These are phyloP conservation scores for Ceyx cyanopectus DNA, from an alignment of 2,113 vertebrate species.

Conservation along the genomic window DNA sequence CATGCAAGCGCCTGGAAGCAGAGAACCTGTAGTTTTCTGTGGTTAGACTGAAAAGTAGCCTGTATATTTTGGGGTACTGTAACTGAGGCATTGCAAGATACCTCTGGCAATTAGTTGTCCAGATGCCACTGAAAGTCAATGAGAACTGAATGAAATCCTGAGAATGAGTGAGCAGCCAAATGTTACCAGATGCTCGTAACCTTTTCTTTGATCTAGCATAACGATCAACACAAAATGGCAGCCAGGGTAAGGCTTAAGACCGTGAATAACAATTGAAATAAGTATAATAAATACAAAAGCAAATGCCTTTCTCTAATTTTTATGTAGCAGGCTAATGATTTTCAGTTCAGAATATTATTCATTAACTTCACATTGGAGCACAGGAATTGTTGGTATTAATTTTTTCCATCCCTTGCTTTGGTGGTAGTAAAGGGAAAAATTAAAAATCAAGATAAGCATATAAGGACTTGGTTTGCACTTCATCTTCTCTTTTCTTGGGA, in stretches of 20 bases:
- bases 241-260: background rate
- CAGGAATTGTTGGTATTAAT: background rate
- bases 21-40: background rate
- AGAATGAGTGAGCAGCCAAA: slow-evolving; percentile 47
- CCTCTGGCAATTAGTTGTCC: slow-evolving; percentile 29
- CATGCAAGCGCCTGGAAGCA: background rate
- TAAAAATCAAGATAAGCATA: background rate
- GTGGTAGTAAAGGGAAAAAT: background rate
- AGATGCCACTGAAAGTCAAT: slow-evolving; percentile 36
- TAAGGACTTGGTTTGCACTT: background rate
- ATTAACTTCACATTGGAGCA: background rate
- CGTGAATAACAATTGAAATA: slow-evolving; percentile 4
- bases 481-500: background rate
- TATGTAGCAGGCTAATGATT: background rate
- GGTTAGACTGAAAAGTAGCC: background rate
- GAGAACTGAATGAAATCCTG: slow-evolving; percentile 40
- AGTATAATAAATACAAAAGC: slow-evolving; percentile 4
- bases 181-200: slow-evolving; percentile 23
- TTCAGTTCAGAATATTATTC: background rate
- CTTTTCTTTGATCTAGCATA: slow-evolving; percentile 17
- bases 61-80: background rate
- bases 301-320: background rate
- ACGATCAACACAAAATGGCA: slow-evolving; percentile 26
- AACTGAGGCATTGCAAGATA: background rate
- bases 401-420: background rate